Base-by-base conservation (phyloP, 2,797 vertebrate species). In the Chelon auratus region DNA sequence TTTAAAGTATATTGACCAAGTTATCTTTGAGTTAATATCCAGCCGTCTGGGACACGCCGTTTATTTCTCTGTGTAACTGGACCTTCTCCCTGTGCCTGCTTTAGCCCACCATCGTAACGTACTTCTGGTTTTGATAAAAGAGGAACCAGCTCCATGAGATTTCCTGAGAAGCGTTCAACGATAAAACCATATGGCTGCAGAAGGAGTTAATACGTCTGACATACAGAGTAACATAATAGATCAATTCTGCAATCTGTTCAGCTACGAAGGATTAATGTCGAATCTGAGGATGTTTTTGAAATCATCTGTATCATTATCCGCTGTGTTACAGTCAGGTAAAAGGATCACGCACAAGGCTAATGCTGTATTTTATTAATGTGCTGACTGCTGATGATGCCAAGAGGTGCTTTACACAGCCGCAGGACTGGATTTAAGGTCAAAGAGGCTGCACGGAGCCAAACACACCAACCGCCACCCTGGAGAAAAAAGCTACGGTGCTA, bases 71-170 rank as follows among this genome's bases (percentile, higher is more conserved):
- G 66, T 72, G 83, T 70, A 90, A 88, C 83, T 71, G 70, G 43
- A 88, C 61, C 79, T 73, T 72, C 75, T 85, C 58, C 77, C 37
- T 51, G 70, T 54, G 60, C 70, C 68, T 48, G 67, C 81, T 56
- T 83, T 50, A 62, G 72, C 68, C 72, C 2, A 40, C 65, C 70
- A 57, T 72, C 2, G 52, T 68, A 72, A 78, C 75, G 78, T 66
- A 76, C 82, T 82, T 88, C 76, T 91, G 88, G 78, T 89, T 91
- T 89, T 89, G 83, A 92, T 91, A 86, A 88, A 88, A 65, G 69
- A 62, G 54, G 81, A 82, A 75, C 40, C 66, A 53, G 66, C 39
- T 81, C 68, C 50, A 42, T 61, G 43, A 86, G 80, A 86, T 78
- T 87, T 86, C 73, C 79, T 73, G 66, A 77, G 58, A 12, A 11